Evolutionary conservation across 2,888 invertebrate genomes (phyloP).

Genomic region (Aphrophora alni): DNA sequence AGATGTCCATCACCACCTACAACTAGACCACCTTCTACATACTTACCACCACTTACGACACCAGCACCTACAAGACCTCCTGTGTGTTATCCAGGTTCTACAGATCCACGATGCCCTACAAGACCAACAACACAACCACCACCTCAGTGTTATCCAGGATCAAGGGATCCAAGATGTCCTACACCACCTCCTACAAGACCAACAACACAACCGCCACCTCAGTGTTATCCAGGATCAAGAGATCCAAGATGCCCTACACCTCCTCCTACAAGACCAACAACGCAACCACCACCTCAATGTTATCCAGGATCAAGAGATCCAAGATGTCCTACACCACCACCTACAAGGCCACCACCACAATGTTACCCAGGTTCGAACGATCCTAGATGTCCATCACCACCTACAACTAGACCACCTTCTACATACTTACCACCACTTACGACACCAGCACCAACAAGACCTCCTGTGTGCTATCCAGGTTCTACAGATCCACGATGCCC

Average conservation of each 20-base stretch:
- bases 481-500: conserved; percentile 55
- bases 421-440: conserved; percentile 37
- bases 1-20: conserved; percentile 51
- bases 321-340: conserved; percentile 48
- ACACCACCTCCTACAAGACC: conserved; percentile 54
- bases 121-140: conserved; percentile 50
- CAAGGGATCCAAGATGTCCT: conserved; percentile 53
- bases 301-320: conserved; percentile 54
- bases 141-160: conserved; percentile 56
- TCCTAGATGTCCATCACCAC: conserved; percentile 52
- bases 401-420: conserved; percentile 28
- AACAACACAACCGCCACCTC: conserved; percentile 32
- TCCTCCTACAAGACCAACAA: conserved; percentile 51
- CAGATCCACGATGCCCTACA: conserved; percentile 55
- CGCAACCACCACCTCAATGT: conserved; percentile 48
- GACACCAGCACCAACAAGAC: conserved; percentile 43
- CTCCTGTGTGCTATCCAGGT: conserved; percentile 54
- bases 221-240: conserved; percentile 56
- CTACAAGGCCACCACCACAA: conserved; percentile 27
- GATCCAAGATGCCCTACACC: conserved; percentile 50
- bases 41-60: conserved; percentile 54
- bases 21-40: conserved; percentile 38
- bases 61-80: conserved; percentile 45
- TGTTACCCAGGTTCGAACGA: conserved; percentile 50
- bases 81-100: conserved; percentile 51